Base-by-base conservation (phyloP, 2,797 vertebrate genomes). In the Kryptopterus vitreolus region DNA sequence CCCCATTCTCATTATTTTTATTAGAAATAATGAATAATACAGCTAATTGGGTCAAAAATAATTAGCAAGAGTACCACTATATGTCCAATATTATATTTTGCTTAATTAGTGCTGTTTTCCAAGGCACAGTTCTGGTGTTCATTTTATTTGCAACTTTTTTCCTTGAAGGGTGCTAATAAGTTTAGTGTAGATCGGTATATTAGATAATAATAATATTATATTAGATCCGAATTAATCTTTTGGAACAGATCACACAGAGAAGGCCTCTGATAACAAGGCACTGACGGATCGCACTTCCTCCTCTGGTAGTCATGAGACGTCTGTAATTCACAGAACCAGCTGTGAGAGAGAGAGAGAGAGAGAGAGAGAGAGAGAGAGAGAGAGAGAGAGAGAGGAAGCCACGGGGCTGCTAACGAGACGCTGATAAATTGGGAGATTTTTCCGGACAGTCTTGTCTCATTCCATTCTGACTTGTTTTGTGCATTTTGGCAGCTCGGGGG, bases 401-500 rank as follows among this genome's bases (percentile, higher is more conserved):
- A 43, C 59, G 78, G 70, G 52, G 57, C 76, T 61, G 70, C 62
- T 61, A 78, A 78, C 79, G 70, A 78, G 70, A 74, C 29, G 38
- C 63, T 78, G 82, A 81, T 74, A 74, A 69, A 74, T 79, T 74
- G 53, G 61, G 61, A 72, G 69, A 74, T 80, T 50, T 78, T 55
- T 74, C 38, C 43, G 61, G 53, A 69, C 66, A 43, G 26, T 58
- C 35, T 58, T 50, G 59, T 75, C 57, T 75, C 53, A 57, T 71
- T 53, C 71, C 63, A 76, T 81, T 70, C 50, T 63, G 52, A 59
- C 63, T 79, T 76, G 69, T 61, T 76, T 79, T 76, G 29, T 33
- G 55, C 20, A 33, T 38, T 50, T 81, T 61, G 71, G 63, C 24
- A 50, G 48, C 75, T 52, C 31, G 38, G 10, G 58, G 58, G 70